Evolutionary conservation across 2,888 invertebrate genomes (phyloP).

Genomic region (Sphinx pinastri): DNA sequence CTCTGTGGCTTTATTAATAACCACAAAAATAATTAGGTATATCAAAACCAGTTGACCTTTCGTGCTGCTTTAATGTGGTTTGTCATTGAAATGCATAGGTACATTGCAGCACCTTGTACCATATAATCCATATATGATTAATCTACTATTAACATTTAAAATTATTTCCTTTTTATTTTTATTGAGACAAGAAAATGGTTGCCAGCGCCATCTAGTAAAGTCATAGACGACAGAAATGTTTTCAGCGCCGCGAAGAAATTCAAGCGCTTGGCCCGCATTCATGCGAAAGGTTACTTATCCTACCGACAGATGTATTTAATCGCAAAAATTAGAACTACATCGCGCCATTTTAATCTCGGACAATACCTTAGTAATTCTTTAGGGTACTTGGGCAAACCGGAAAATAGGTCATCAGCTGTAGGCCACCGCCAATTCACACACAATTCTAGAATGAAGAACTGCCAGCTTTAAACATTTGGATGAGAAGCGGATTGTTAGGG

Average conservation of each 20-base stretch:
- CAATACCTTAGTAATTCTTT: no score
- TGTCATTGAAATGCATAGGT: neutral
- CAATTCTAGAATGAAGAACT: no score
- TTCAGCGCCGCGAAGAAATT: neutral
- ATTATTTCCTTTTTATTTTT: no score
- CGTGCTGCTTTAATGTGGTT: neutral
- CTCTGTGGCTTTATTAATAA: neutral
- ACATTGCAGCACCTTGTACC: no score
- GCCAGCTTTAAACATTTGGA: no score
- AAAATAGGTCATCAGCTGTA: no score
- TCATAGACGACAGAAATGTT: no score
- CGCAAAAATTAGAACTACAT: neutral
- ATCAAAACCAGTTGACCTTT: neutral
- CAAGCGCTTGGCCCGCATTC: neutral
- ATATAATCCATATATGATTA: no score
- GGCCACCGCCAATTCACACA: no score
- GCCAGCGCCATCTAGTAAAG: constrained; percentile 8
- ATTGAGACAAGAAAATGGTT: neutral
- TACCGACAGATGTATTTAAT: constrained; percentile 2
- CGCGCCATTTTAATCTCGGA: neutral
- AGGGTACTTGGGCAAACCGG: no score
- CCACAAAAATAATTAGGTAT: neutral
- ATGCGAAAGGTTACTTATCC: neutral
- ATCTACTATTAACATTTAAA: no score
- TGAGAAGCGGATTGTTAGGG: no score